Base-by-base conservation (phyloP, 2,797 vertebrate genomes). In the Monodelphis domestica region DNA sequence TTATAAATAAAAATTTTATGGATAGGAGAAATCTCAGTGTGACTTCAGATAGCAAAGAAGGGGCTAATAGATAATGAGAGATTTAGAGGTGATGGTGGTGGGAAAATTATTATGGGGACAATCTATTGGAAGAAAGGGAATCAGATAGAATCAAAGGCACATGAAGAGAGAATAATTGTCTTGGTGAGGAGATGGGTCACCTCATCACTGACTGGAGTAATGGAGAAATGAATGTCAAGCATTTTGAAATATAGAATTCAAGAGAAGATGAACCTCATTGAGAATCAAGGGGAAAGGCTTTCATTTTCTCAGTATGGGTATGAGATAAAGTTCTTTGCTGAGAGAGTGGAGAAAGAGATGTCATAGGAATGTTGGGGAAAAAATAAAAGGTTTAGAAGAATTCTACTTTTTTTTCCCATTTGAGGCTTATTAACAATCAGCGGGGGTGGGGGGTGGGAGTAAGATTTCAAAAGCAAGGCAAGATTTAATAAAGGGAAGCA, bases 401-500 rank as follows among this genome's bases (percentile, higher is more conserved):
- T 26, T 14, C 12, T 0, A 4, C 45, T 87, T 93, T 89, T 50
- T 54, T 55, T 78, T 90, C 63, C 52, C 63, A 53, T 5, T 50
- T 70, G 1, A 93, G 33, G 90, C 89, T 30, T 55, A 59, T 59
- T 89, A 91, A n/a, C 57, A 57, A 30, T 90, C 54, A 54, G 26
- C 26, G 51, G 17, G 54, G 89, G 84, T 54, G 94, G 84, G 51
- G 90, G 52, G n/a, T n/a, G n/a, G n/a, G n/a, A n/a, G n/a, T 87
- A 88, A 56, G 5, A 90, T 11, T n/a, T 53, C 57, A 84, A 94
- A 94, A 95, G 54, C n/a, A 90, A 95, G 12, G n/a, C 59, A 70
- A 38, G 21, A 78, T 45, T 56, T 56, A 70, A 45, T 26, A 78
- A 45, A n/a, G 12, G 57, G 59, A 92, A 57, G 30, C 84, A 91